Evolutionary conservation across 1,140 invertebrate species (phyloP).

Genomic region (Nasonia longicornis): DNA sequence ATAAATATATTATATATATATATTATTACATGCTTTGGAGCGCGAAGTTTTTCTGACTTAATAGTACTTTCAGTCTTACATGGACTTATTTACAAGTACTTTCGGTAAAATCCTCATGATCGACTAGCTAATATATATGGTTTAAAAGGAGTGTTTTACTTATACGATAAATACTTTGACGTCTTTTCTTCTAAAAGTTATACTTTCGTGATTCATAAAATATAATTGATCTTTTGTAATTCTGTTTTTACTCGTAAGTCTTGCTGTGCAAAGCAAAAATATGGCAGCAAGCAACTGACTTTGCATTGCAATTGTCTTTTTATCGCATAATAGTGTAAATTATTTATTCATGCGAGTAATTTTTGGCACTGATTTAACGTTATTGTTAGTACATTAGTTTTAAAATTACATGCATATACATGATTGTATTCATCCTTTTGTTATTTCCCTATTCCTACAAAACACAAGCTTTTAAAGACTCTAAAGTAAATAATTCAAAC

Average conservation of each 20-base stretch:
- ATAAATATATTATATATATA: not conserved
- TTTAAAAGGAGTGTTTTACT: conserved; percentile 9
- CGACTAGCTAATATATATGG: conserved; percentile 30
- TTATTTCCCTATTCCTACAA: not conserved
- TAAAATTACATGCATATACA: conserved; percentile 27
- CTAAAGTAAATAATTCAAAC: conserved; percentile 33
- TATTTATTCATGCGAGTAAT: conserved; percentile 5
- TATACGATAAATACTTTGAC: conserved; percentile 52
- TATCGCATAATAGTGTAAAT: conserved; percentile 29
- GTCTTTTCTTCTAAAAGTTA: conserved; percentile 28
- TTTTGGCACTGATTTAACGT: conserved; percentile 40
- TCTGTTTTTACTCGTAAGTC: not conserved
- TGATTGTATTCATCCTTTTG: conserved; percentile 20
- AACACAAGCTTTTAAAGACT: conserved; percentile 16
- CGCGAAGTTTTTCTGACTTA: conserved; percentile 10
- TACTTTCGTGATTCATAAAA: conserved; percentile 26
- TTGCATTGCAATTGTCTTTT: conserved; percentile 28
- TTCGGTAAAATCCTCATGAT: conserved; percentile 23
- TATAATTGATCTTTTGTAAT: conserved; percentile 17
- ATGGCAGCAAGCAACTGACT: conserved; percentile 22
- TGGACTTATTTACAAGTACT: conserved; percentile 37
- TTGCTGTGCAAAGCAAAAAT: conserved; percentile 30
- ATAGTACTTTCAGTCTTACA: conserved; percentile 43
- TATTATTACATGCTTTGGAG: conserved; percentile 21
- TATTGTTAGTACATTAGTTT: conserved; percentile 21